Evolutionary conservation across 2,113 vertebrate genomes (phyloP).

Genomic region (Phocoena phocoena): DNA sequence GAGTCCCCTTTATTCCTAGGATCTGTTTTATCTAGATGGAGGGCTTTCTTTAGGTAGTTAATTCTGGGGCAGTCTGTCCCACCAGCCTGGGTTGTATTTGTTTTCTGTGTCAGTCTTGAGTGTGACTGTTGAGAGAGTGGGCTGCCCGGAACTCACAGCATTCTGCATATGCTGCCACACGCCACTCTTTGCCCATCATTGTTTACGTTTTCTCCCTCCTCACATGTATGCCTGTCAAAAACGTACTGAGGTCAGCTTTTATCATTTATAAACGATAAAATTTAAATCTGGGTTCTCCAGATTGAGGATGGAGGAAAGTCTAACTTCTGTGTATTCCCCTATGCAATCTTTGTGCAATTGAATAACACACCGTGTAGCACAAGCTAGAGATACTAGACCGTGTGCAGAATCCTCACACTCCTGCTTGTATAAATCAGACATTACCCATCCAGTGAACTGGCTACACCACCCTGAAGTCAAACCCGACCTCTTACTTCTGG

Average conservation of each 20-base stretch:
- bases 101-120: background rate
- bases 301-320: background rate
- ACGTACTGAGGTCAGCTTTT: background rate
- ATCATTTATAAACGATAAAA: background rate
- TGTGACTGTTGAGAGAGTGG: rapidly evolving
- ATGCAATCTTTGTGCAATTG: background rate
- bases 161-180: rapidly evolving
- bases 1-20: background rate
- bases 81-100: background rate
- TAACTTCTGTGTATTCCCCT: background rate
- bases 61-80: background rate
- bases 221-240: background rate
- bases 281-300: constrained; percentile 34
- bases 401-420: background rate
- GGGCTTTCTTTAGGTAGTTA: background rate
- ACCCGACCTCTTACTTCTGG: background rate
- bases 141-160: background rate
- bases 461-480: background rate
- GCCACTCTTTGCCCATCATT: background rate
- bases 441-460: background rate
- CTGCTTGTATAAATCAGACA: background rate
- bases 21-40: background rate
- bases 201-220: background rate
- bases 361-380: background rate
- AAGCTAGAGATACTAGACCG: background rate